These are phyloP conservation scores for Ceratina japonica DNA, from an alignment of 1,140 invertebrate species.

Conservation along the genomic window DNA sequence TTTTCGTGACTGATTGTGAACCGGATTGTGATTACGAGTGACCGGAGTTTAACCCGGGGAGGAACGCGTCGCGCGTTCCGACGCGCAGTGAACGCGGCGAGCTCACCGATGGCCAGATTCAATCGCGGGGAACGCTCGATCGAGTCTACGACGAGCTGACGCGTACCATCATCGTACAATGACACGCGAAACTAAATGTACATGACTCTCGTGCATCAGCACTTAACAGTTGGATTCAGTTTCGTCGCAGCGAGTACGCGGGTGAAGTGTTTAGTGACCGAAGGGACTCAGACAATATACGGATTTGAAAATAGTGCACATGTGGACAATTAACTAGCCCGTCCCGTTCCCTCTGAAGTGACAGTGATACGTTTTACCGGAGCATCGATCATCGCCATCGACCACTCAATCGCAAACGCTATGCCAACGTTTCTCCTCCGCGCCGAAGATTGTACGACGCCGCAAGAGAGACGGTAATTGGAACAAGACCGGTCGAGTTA, in stretches of 20 bases:
- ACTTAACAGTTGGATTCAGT: constrained; percentile 4
- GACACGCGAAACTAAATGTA: background rate
- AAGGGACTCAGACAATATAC: constrained; percentile 3
- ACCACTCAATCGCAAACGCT: too few species aligned
- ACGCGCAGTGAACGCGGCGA: constrained; percentile 42
- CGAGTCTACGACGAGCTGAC: constrained; percentile 50
- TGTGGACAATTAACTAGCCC: background rate
- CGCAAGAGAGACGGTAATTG: background rate
- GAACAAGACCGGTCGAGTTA: background rate
- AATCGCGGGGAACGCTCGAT: background rate
- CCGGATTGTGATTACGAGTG: background rate
- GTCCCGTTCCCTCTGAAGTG: too few species aligned
- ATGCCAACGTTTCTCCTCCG: background rate
- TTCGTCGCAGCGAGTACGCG: constrained; percentile 39
- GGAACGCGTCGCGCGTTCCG: constrained; percentile 1
- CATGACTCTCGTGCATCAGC: background rate
- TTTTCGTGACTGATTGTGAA: constrained; percentile 1
- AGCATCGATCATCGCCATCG: too few species aligned
- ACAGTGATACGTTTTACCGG: too few species aligned
- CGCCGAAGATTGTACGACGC: background rate
- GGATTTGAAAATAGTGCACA: background rate
- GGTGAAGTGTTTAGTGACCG: constrained; percentile 58
- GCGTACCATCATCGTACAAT: constrained; percentile 37
- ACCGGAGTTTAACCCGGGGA: background rate
- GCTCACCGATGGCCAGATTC: constrained; percentile 19